phyloP scores from a whole-genome alignment of 2,888 invertebrate genomes.

The Tipula lateralis region DNA sequence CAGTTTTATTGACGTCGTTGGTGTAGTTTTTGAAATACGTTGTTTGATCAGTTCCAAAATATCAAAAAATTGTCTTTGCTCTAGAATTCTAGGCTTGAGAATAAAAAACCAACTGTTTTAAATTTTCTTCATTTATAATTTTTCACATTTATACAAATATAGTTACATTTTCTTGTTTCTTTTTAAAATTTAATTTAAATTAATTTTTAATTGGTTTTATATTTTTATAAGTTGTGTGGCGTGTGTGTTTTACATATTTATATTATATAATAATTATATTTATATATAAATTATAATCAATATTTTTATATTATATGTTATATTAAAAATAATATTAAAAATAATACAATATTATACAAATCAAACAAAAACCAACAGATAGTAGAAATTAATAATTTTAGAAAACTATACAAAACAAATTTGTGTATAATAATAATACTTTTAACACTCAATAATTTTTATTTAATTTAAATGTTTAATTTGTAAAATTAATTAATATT shows the following conservation, averaged over 20 bases:
- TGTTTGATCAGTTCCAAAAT: too few species aligned
- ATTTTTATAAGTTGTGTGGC: not conserved
- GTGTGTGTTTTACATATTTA: conserved; percentile 12
- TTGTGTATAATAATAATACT: not conserved
- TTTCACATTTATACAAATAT: conserved; percentile 24
- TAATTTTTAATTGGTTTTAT: not conserved
- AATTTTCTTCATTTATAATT: not conserved
- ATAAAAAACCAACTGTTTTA: not conserved
- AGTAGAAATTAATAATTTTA: not conserved
- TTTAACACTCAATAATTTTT: not conserved
- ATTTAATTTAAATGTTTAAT: not conserved
- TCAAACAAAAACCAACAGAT: not conserved
- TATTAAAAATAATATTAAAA: not conserved
- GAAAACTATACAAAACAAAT: not conserved
- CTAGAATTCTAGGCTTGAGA: too few species aligned
- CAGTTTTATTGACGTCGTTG: too few species aligned
- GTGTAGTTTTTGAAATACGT: too few species aligned
- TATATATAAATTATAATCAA: not conserved
- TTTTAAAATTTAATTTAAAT: not conserved
- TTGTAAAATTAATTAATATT: not conserved
- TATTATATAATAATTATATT: not conserved
- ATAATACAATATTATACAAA: not conserved
- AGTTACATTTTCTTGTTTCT: not conserved
- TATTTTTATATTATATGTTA: not conserved
- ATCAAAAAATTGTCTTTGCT: too few species aligned